Conservation (phyloP, 2,888 invertebrate genomes). For the Ophioninae sp. region DNA sequence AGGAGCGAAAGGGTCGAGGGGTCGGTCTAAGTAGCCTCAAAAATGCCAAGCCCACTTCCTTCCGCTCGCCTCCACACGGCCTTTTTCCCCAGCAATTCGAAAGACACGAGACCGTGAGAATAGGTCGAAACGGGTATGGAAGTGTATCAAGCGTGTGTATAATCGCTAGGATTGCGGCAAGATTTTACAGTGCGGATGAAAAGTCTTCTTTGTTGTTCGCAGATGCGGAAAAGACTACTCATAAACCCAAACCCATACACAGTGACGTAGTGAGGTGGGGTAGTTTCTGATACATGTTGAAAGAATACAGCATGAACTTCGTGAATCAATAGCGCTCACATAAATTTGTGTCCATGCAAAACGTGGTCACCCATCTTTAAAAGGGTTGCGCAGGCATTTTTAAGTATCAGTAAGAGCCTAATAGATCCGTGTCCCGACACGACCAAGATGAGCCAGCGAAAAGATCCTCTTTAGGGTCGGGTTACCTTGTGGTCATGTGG, state of each 20-base stretch:
- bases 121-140: slow-evolving; percentile 40
- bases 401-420: not conserved
- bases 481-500: slow-evolving; percentile 25
- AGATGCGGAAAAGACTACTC: slow-evolving; percentile 55
- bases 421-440: not conserved
- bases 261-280: not conserved
- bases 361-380: too few species aligned
- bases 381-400: too few species aligned
- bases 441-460: not conserved
- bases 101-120: slow-evolving; percentile 25
- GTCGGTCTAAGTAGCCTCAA: slow-evolving; percentile 55
- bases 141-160: slow-evolving; percentile 50
- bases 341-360: slow-evolving; percentile 17
- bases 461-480: not conserved
- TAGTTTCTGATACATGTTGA: slow-evolving; percentile 27
- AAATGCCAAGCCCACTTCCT: slow-evolving; percentile 60
- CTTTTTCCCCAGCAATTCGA: slow-evolving; percentile 46
- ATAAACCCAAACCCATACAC: slow-evolving; percentile 16
- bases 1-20: slow-evolving; percentile 21
- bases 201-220: slow-evolving; percentile 59
- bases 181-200: slow-evolving; percentile 52
- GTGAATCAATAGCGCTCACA: slow-evolving; percentile 22
- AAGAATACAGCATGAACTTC: not conserved
- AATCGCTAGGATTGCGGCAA: slow-evolving; percentile 11
- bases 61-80: slow-evolving; percentile 45